Conservation (phyloP, 2,888 invertebrate species). For the Cephus sareptanus region DNA sequence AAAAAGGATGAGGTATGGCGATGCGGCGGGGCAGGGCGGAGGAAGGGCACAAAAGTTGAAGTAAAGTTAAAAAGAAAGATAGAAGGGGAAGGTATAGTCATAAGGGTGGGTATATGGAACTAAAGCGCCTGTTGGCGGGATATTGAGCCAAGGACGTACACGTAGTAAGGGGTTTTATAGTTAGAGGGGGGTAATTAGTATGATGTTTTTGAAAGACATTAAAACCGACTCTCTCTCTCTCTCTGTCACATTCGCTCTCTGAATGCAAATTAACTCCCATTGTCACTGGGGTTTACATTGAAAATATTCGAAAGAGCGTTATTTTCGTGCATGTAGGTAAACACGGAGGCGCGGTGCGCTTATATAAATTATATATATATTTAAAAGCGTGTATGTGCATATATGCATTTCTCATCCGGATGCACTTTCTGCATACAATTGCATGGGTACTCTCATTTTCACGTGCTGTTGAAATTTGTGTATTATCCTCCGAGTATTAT, state of each 20-base stretch:
- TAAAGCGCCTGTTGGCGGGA: not conserved
- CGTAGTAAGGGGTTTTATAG: not conserved
- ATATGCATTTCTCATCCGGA: not conserved
- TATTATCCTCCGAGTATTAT: not conserved
- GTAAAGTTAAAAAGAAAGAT: not conserved
- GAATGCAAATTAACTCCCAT: conserved; percentile 58
- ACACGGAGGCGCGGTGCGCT: too few relatives aligned
- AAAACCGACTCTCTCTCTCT: conserved; percentile 2
- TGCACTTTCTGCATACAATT: not conserved
- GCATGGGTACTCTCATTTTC: not conserved
- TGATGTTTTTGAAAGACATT: conserved; percentile 39
- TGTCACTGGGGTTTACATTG: not conserved
- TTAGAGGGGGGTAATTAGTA: not conserved
- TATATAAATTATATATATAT: too few relatives aligned
- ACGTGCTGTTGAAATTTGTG: not conserved
- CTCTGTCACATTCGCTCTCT: conserved; percentile 24
- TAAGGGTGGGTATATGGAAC: not conserved
- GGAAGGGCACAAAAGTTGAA: not conserved
- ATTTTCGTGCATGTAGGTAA: not conserved
- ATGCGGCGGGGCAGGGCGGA: not conserved
- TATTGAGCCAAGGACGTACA: not conserved
- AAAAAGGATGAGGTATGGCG: not conserved
- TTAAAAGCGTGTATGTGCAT: too few relatives aligned
- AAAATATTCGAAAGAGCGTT: not conserved
- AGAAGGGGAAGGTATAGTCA: not conserved